These are phyloP conservation scores for Mechanitis messenoides DNA, from an alignment of 2,888 invertebrate species.

Conservation along the genomic window DNA sequence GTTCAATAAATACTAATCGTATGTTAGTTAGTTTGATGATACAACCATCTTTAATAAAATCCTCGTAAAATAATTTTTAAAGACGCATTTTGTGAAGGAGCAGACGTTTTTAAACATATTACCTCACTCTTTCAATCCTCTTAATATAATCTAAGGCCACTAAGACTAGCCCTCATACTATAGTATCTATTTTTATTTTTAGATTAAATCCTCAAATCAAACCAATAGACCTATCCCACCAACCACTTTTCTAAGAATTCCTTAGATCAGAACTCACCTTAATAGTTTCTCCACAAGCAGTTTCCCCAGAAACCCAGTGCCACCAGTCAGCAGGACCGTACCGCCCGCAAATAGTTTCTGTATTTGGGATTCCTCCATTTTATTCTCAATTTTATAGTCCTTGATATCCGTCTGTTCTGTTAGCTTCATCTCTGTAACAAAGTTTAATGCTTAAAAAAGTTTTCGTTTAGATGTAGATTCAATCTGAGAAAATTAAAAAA, in stretches of 20 bases:
- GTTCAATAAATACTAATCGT: too few species aligned
- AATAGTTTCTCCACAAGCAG: constrained; percentile 93
- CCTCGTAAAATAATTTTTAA: too few species aligned
- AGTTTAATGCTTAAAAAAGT: neutral
- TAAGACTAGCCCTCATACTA: too few species aligned
- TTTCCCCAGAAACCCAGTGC: constrained; percentile 96
- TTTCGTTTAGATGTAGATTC: neutral
- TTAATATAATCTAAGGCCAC: too few species aligned
- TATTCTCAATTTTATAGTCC: constrained; percentile 29
- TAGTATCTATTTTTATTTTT: too few species aligned
- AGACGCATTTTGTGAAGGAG: too few species aligned
- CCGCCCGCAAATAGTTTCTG: constrained; percentile 54
- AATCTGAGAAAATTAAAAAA: too few species aligned
- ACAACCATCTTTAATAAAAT: too few species aligned
- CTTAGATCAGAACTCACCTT: constrained; percentile 57
- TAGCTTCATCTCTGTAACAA: constrained; percentile 34
- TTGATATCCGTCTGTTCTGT: constrained; percentile 36
- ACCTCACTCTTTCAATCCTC: too few species aligned
- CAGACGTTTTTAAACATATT: too few species aligned
- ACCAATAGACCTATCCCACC: neutral
- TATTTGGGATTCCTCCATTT: constrained; percentile 39
- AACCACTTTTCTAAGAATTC: neutral
- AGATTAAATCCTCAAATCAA: neutral
- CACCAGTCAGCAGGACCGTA: constrained; percentile 89
- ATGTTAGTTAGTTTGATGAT: too few species aligned